These are phyloP conservation scores for Nysson spinosus DNA, from an alignment of 2,888 invertebrate genomes.

Conservation along the genomic window DNA sequence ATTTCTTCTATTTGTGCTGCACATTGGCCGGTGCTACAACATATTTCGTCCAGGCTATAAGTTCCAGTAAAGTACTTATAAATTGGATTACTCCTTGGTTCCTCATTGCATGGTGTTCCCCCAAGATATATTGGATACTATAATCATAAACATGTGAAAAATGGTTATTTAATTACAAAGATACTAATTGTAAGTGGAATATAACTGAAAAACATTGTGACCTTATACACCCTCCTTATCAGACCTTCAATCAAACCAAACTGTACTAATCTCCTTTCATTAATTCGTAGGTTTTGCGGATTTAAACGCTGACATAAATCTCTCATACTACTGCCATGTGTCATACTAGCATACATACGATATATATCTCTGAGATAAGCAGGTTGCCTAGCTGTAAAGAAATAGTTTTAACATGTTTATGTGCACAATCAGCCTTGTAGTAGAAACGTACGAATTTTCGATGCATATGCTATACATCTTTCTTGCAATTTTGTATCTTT, in stretches of 20 bases:
- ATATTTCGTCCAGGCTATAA: constrained; percentile 93
- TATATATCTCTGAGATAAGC: constrained; percentile 86
- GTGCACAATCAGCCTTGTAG: no score
- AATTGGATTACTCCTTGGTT: constrained; percentile 74
- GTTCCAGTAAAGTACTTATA: constrained; percentile 87
- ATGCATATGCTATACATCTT: constrained; percentile 85
- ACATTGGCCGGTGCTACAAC: constrained; percentile 88
- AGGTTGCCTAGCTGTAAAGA: constrained; percentile 80
- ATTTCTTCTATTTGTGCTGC: constrained; percentile 88
- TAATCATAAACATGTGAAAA: constrained; percentile 27
- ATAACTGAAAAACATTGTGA: constrained; percentile 63
- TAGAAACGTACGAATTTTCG: constrained; percentile 82
- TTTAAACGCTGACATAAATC: constrained; percentile 86
- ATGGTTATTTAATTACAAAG: no score
- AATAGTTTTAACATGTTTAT: neutral
- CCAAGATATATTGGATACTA: constrained; percentile 75
- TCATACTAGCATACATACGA: constrained; percentile 87
- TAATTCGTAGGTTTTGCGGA: constrained; percentile 86
- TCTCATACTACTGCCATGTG: constrained; percentile 86
- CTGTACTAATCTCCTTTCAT: constrained; percentile 90
- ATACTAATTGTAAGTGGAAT: no score
- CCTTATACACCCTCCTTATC: constrained; percentile 89
- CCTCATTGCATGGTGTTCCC: constrained; percentile 62
- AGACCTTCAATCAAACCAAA: constrained; percentile 92
- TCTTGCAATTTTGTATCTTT: constrained; percentile 83